Percentiles rank a stretch among this genome's conserved stretches.
These are phyloP conservation scores for Cheumatopsyche charites DNA, from an alignment of 1,140 invertebrate species.

Conservation along the genomic window DNA sequence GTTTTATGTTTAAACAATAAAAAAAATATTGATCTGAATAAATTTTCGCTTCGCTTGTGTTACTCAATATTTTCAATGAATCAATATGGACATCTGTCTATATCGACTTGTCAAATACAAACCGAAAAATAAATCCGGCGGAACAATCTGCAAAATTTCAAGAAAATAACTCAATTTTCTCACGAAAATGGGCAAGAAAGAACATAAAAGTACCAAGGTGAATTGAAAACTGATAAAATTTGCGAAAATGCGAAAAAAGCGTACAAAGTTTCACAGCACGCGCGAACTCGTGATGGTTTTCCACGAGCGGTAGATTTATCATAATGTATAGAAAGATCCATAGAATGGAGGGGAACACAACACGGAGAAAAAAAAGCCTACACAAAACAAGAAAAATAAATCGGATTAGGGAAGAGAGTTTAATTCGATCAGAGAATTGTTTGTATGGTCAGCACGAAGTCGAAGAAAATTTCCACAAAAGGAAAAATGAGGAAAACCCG, in stretches of 20 bases:
- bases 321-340: constrained; percentile 17
- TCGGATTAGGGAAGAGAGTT: constrained; percentile 31
- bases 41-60: too few species aligned
- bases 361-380: background rate
- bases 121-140: background rate
- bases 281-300: constrained; percentile 12
- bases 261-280: constrained; percentile 16
- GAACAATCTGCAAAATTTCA: background rate
- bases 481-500: background rate
- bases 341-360: background rate
- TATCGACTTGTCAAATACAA: background rate
- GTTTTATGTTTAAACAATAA: too few species aligned
- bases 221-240: constrained; percentile 17
- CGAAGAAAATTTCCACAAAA: background rate
- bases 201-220: background rate
- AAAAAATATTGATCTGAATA: too few species aligned
- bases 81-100: too few species aligned
- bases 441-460: constrained; percentile 30
- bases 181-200: background rate
- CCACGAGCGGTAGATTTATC: constrained; percentile 22
- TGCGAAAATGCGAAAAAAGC: background rate
- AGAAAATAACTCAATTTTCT: background rate
- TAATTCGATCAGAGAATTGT: constrained; percentile 40
- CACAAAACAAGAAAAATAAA: constrained; percentile 30
- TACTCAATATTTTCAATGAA: too few species aligned